Evolutionary conservation across 2,888 invertebrate species (phyloP).

Genomic region (Coelogynopora nodosa): DNA sequence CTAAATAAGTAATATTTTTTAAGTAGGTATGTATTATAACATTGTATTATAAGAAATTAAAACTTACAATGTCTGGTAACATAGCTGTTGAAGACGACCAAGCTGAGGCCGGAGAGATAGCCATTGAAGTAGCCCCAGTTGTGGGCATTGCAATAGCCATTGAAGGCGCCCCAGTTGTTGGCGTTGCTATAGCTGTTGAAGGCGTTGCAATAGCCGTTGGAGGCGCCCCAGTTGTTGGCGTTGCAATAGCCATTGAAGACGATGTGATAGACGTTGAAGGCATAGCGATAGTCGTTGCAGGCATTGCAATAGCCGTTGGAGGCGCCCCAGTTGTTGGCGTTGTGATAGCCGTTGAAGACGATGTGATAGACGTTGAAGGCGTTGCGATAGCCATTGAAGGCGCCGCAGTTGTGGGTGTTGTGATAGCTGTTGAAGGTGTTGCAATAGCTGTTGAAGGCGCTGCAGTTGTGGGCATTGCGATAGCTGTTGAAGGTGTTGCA

Average conservation of each 20-base stretch:
- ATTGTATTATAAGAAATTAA: not conserved
- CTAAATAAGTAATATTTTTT: not conserved
- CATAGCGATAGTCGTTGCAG: not conserved
- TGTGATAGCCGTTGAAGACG: no score
- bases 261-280: not conserved
- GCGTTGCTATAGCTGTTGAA: no score
- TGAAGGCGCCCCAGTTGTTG: not conserved
- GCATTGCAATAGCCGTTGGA: not conserved
- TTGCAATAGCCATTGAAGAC: not conserved
- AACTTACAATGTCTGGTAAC: not conserved
- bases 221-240: not conserved
- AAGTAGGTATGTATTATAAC: not conserved
- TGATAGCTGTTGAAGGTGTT: not conserved
- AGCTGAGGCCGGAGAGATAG: no score
- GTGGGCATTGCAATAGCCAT: no score
- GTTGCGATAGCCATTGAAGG: not conserved
- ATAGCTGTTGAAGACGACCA: not conserved
- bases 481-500: not conserved
- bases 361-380: not conserved
- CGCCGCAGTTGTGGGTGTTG: no score
- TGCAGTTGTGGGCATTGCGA: not conserved
- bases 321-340: not conserved
- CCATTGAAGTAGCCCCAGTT: no score
- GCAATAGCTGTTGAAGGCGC: not conserved
- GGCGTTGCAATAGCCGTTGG: not conserved